phyloP scores from a whole-genome alignment of 2,797 vertebrate genomes.

The Enteromius trimaculatus region DNA sequence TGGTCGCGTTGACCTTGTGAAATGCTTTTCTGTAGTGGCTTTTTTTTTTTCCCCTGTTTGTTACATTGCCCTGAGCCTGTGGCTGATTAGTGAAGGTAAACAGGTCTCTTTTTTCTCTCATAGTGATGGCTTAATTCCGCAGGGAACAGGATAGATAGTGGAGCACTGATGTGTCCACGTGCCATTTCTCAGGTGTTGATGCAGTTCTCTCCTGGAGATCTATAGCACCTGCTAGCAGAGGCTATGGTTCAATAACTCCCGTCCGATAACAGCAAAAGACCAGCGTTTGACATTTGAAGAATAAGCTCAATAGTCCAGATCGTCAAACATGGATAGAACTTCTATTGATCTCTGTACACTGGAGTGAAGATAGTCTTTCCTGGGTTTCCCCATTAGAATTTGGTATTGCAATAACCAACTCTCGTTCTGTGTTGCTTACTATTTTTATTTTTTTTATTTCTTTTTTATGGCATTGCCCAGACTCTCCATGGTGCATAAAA shows the following conservation, averaged over 20 bases:
- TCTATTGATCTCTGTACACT: constrained; percentile 58
- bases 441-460: background rate
- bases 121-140: constrained; percentile 37
- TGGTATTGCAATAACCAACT: constrained; percentile 29
- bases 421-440: background rate
- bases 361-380: constrained; percentile 46
- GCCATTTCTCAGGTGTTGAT: constrained; percentile 58
- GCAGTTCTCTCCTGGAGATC: constrained; percentile 40
- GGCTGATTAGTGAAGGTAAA: constrained; percentile 23
- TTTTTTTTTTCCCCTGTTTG: constrained; percentile 29
- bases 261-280: constrained; percentile 62
- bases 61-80: constrained; percentile 24
- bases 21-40: constrained; percentile 10
- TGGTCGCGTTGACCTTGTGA: constrained; percentile 39
- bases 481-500: constrained; percentile 33
- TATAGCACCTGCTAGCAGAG: constrained; percentile 53
- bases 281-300: constrained; percentile 64
- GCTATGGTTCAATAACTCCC: constrained; percentile 58
- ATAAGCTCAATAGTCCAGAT: constrained; percentile 57
- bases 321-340: constrained; percentile 61
- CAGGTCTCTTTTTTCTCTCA: background rate
- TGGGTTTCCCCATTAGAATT: constrained; percentile 32
- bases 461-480: background rate
- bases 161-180: constrained; percentile 39
- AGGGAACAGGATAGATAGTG: constrained; percentile 30